A percentile compares a stretch with the other conserved stretches of the same genome.
Evolutionary conservation across 2,888 invertebrate species (phyloP).

Genomic region (Parnassius apollo): DNA sequence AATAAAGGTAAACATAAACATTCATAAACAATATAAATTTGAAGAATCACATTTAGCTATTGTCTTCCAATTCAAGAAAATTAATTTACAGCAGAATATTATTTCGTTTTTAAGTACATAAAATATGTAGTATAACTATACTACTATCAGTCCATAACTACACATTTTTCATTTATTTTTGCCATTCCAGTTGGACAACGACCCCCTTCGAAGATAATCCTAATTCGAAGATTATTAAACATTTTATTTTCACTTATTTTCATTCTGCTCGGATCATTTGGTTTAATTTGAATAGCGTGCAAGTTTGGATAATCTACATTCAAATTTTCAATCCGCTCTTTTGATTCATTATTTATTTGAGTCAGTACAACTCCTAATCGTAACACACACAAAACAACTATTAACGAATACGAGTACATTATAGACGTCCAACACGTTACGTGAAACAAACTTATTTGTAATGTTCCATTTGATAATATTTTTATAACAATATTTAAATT

Average conservation of each 20-base stretch:
- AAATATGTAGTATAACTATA: background rate
- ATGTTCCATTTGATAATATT: background rate
- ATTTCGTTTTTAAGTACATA: too few relatives aligned
- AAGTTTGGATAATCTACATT: background rate
- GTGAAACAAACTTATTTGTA: background rate
- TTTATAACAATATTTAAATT: background rate
- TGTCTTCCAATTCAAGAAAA: background rate
- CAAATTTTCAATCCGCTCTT: background rate
- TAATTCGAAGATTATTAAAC: background rate
- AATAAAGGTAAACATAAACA: background rate
- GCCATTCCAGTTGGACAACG: conserved; percentile 25
- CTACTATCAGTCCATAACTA: conserved; percentile 6
- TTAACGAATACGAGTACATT: background rate
- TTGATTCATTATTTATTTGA: background rate
- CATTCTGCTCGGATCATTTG: too few relatives aligned
- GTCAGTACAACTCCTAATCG: background rate
- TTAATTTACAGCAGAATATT: too few relatives aligned
- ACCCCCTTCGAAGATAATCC: background rate
- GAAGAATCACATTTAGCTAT: too few relatives aligned
- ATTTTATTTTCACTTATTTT: background rate
- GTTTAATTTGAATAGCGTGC: too few relatives aligned
- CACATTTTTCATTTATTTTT: conserved; percentile 25
- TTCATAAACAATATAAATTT: background rate
- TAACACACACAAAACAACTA: background rate
- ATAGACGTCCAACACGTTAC: background rate